These are phyloP conservation scores for Toxonevra muliebris DNA, from an alignment of 2,888 invertebrate genomes.

Conservation along the genomic window DNA sequence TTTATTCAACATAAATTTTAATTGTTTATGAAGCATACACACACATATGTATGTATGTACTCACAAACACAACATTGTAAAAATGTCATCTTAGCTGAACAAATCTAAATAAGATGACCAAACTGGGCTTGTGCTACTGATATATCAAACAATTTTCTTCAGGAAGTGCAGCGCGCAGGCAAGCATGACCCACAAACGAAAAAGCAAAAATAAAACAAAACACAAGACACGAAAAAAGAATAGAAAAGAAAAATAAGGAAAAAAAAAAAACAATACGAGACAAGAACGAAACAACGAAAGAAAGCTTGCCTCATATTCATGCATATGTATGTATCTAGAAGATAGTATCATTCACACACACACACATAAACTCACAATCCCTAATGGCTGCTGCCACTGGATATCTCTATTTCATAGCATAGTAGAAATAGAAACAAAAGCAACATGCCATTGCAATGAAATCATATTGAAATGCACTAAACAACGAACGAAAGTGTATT, in stretches of 20 bases:
- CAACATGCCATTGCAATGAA: constrained; percentile 11
- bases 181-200: constrained; percentile 44
- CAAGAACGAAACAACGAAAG: constrained; percentile 3
- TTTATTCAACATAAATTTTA: constrained; percentile 15
- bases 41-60: too few species aligned
- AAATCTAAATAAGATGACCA: too few species aligned
- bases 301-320: too few species aligned
- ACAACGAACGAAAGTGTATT: constrained; percentile 4
- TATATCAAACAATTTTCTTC: constrained; percentile 24
- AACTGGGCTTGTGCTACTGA: background rate
- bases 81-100: constrained; percentile 13
- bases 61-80: too few species aligned
- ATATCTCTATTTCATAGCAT: background rate
- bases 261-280: constrained; percentile 7
- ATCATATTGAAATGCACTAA: constrained; percentile 6
- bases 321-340: too few species aligned
- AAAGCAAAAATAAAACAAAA: background rate
- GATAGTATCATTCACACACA: too few species aligned
- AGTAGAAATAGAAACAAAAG: background rate
- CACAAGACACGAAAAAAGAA: background rate
- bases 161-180: constrained; percentile 53
- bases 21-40: constrained; percentile 10
- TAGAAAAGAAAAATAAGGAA: constrained; percentile 7
- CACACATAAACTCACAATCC: too few species aligned
- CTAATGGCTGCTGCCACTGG: background rate